Evolutionary conservation across 1,140 invertebrate genomes (phyloP).

Genomic region (Carposina sasakii): DNA sequence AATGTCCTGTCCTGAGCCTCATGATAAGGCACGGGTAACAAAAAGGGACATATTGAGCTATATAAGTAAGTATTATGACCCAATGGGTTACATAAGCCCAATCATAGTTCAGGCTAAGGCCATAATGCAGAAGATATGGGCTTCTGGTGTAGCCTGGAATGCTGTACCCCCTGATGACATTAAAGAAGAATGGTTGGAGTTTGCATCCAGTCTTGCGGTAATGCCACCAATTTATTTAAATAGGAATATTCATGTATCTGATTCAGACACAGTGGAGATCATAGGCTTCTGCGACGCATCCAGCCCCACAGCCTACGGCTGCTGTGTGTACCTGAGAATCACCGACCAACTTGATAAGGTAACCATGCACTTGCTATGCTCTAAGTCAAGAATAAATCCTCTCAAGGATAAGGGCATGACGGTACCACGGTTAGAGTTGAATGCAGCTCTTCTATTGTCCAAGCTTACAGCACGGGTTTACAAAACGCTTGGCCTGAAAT

Average conservation of each 20-base stretch:
- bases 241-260: slow-evolving; percentile 4
- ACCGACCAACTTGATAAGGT: background rate
- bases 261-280: background rate
- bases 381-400: slow-evolving; percentile 40
- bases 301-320: slow-evolving; percentile 13
- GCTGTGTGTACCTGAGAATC: slow-evolving; percentile 15
- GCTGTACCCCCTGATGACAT: background rate
- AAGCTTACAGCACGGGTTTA: slow-evolving; percentile 13
- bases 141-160: slow-evolving; percentile 19
- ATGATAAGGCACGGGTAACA: slow-evolving; percentile 4
- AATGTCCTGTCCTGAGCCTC: slow-evolving; percentile 8
- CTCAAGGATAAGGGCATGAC: slow-evolving; percentile 29
- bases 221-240: slow-evolving; percentile 5
- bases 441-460: slow-evolving; percentile 27
- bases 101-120: slow-evolving; percentile 23
- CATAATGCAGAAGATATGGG: slow-evolving; percentile 24
- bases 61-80: slow-evolving; percentile 29
- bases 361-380: slow-evolving; percentile 8
- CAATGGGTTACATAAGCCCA: slow-evolving; percentile 24
- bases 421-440: slow-evolving; percentile 34
- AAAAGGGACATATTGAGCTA: slow-evolving; percentile 16
- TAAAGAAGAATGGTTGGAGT: slow-evolving; percentile 10
- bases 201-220: background rate
- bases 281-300: slow-evolving; percentile 16
- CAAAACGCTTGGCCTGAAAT: slow-evolving; percentile 1